Evolutionary conservation across 2,797 vertebrate species (phyloP).

Genomic region (Odontamblyopus rebecca): DNA sequence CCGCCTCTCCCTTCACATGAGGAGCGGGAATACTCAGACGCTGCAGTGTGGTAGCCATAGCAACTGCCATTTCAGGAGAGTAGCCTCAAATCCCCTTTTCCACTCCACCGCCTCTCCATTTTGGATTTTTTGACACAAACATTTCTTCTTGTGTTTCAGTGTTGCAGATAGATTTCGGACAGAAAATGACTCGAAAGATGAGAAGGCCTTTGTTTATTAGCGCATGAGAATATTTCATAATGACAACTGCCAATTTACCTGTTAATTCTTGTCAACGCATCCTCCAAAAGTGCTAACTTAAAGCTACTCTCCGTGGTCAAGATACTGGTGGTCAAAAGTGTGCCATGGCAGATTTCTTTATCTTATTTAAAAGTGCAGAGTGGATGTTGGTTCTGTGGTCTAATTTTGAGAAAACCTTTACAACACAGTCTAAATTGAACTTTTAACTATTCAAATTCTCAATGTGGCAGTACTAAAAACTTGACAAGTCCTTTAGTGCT

Average conservation of each 20-base stretch:
- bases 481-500: no score
- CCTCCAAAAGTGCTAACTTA: neutral
- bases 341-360: neutral
- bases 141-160: neutral
- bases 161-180: neutral
- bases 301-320: neutral
- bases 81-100: constrained; percentile 32
- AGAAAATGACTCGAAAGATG: neutral
- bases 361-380: neutral
- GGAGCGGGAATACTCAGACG: constrained; percentile 60
- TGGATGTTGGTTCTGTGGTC: neutral
- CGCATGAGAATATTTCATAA: neutral
- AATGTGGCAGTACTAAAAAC: no score
- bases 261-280: neutral
- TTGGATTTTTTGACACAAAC: constrained; percentile 14
- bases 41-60: constrained; percentile 63
- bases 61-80: constrained; percentile 62
- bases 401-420: no score
- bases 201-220: neutral
- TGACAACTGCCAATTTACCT: neutral
- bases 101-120: constrained; percentile 15
- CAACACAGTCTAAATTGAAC: no score
- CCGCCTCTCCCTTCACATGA: constrained; percentile 38
- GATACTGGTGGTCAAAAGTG: neutral
- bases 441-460: no score